Conservation (phyloP, 1,140 invertebrate genomes). For the Camponotus vicinus region DNA sequence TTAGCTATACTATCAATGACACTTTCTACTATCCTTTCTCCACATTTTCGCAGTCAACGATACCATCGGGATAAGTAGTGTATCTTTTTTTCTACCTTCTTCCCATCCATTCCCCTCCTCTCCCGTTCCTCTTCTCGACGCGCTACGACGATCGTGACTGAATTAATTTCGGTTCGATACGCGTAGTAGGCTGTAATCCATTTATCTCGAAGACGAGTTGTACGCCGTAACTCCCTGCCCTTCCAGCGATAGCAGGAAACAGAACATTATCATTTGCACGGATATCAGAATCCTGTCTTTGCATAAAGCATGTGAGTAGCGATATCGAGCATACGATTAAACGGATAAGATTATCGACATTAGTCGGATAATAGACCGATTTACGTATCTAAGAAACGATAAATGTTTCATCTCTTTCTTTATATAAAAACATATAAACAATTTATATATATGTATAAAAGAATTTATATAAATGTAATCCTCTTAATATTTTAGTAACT, state of each 20-base stretch:
- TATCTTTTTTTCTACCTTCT: constrained; percentile 26
- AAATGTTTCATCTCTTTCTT: background rate
- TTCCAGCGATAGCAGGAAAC: constrained; percentile 23
- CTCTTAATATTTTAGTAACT: too few species aligned
- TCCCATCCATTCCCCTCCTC: background rate
- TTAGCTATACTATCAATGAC: constrained; percentile 73
- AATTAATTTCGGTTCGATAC: constrained; percentile 73
- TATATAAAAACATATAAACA: too few species aligned
- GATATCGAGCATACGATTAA: background rate
- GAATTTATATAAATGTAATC: too few species aligned
- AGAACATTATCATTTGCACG: constrained; percentile 35
- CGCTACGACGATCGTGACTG: constrained; percentile 19
- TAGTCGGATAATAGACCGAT: constrained; percentile 14
- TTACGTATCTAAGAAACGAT: background rate
- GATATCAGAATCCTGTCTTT: constrained; percentile 21
- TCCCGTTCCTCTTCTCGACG: background rate
- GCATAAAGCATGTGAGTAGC: constrained; percentile 13
- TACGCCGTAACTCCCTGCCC: constrained; percentile 25
- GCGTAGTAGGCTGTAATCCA: constrained; percentile 66
- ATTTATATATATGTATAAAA: too few species aligned
- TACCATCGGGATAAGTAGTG: constrained; percentile 57
- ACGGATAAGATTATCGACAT: constrained; percentile 8
- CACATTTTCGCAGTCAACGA: constrained; percentile 45
- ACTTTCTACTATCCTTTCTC: constrained; percentile 63
- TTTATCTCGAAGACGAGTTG: constrained; percentile 64